A percentile compares a stretch with the other conserved stretches of the same genome.
Evolutionary conservation across 2,888 invertebrate genomes (phyloP).

Genomic region (Cryptocheilus praepositus): DNA sequence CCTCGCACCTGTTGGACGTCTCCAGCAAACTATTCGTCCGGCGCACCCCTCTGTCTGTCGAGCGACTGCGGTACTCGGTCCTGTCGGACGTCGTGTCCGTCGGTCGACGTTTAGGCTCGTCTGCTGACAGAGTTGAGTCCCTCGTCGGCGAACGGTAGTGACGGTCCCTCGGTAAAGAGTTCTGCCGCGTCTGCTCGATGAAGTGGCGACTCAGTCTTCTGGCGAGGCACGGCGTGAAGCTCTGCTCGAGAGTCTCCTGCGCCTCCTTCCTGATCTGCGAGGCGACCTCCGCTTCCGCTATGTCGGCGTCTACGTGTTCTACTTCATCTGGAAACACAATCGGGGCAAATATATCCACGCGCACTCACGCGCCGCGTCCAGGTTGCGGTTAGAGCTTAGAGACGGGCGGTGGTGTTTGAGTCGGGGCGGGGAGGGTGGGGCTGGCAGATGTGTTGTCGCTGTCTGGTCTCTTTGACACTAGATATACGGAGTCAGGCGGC

Average conservation of each 20-base stretch:
- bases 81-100: constrained; percentile 52
- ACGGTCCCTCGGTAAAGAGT: constrained; percentile 61
- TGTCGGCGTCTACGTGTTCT: constrained; percentile 44
- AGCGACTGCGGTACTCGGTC: constrained; percentile 59
- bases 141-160: constrained; percentile 50
- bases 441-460: no score
- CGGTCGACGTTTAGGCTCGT: no score
- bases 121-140: constrained; percentile 32
- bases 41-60: constrained; percentile 62
- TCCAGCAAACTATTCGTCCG: no score
- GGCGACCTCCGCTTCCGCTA: constrained; percentile 32
- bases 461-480: no score
- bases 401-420: no score
- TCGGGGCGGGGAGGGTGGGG: no score
- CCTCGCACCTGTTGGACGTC: no score
- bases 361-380: constrained; percentile 4
- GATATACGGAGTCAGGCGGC: no score
- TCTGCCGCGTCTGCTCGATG: constrained; percentile 68
- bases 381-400: no score
- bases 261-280: constrained; percentile 52
- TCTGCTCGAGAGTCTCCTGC: constrained; percentile 62
- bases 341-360: constrained; percentile 30
- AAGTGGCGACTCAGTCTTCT: constrained; percentile 69
- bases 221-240: constrained; percentile 70
- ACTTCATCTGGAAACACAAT: constrained; percentile 59